Percentiles rank a stretch among this genome's conserved stretches.
phyloP scores from a whole-genome alignment of 2,113 vertebrate genomes.

The Bos taurus region DNA sequence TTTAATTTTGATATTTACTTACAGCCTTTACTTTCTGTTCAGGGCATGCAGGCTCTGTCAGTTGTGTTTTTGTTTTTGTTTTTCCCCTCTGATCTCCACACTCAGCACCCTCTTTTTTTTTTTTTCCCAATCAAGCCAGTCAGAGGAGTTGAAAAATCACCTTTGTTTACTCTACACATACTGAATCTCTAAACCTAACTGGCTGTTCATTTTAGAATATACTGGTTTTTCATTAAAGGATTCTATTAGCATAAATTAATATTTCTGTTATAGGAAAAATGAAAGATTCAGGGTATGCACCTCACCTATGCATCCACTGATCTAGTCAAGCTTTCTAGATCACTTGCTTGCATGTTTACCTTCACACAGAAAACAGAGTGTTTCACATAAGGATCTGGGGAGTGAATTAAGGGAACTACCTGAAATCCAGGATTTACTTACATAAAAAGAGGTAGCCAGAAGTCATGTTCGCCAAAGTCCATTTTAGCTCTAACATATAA shows the following conservation, averaged over 20 bases:
- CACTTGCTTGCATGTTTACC: neutral
- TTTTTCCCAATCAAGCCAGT: neutral
- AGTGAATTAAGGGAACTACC: neutral
- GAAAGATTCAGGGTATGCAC: neutral
- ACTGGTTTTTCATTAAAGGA: neutral
- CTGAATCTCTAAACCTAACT: neutral
- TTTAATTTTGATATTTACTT: neutral
- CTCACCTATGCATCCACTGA: neutral
- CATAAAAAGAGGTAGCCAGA: neutral
- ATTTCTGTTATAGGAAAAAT: neutral
- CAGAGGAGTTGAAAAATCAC: neutral
- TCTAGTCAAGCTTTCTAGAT: neutral
- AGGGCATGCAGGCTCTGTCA: neutral
- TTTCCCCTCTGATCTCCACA: neutral
- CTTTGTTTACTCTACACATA: neutral
- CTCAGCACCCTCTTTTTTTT: neutral
- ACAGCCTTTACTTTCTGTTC: neutral
- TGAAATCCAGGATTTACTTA: neutral
- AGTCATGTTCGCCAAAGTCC: neutral
- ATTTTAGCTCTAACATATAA: neutral
- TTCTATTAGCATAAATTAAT: neutral
- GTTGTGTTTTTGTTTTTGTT: neutral
- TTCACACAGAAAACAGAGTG: neutral
- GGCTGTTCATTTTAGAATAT: neutral
- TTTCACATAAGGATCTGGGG: rapidly evolving